phyloP scores from a whole-genome alignment of 2,113 vertebrate genomes.

The Oryzias celebensis region DNA sequence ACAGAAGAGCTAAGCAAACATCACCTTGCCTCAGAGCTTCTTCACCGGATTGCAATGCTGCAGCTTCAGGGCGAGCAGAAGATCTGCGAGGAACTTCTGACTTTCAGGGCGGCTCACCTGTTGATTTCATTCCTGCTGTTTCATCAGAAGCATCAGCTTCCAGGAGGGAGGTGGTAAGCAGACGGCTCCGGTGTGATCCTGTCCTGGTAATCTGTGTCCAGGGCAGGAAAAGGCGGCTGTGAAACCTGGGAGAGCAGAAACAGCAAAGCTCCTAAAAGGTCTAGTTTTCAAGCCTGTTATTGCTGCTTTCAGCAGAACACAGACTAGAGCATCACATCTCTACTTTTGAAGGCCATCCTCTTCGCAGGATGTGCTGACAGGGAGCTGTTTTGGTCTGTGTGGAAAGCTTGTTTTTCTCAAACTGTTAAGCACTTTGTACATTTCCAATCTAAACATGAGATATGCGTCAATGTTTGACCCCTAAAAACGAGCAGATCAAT shows the following conservation, averaged over 20 bases:
- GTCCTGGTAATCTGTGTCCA: conserved; percentile 18
- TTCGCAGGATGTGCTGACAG: conserved; percentile 50
- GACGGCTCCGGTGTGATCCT: too few relatives aligned
- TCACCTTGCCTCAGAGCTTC: too few relatives aligned
- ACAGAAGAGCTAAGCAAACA: too few relatives aligned
- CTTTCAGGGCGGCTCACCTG: conserved; percentile 26
- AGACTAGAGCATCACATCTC: conserved; percentile 32
- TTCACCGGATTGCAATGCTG: background rate
- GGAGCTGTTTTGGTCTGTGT: conserved; percentile 38
- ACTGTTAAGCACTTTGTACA: conserved; percentile 7
- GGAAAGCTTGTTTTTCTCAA: conserved; percentile 50
- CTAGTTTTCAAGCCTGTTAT: conserved; percentile 37
- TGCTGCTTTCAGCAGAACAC: background rate
- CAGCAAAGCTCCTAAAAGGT: conserved; percentile 50
- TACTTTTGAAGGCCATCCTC: conserved; percentile 60
- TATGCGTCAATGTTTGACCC: too few relatives aligned
- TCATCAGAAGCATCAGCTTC: conserved; percentile 46
- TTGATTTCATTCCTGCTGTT: conserved; percentile 45
- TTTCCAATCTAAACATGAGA: too few relatives aligned
- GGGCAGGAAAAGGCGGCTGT: conserved; percentile 6
- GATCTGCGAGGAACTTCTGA: conserved; percentile 41
- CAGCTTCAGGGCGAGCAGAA: conserved; percentile 26
- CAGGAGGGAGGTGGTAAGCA: background rate
- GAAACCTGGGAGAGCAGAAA: conserved; percentile 56
- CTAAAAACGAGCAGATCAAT: too few relatives aligned